Evolutionary conservation across 2,888 invertebrate genomes (phyloP).

Genomic region (Parthenolecanium corni): DNA sequence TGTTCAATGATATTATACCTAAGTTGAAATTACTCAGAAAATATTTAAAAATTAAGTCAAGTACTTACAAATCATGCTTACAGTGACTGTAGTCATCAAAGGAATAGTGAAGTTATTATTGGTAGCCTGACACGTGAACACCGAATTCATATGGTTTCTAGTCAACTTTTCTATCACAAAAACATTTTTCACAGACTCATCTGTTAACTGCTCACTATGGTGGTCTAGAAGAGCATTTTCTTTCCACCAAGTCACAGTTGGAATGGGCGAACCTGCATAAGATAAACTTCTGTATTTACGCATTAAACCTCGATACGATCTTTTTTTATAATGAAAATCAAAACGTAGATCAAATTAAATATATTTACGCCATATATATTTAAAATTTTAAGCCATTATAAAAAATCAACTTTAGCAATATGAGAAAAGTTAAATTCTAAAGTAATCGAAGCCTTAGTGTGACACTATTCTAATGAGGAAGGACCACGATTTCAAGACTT

Average conservation of each 20-base stretch:
- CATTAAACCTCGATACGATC: background rate
- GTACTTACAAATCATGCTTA: constrained; percentile 53
- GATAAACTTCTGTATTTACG: background rate
- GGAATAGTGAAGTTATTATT: constrained; percentile 58
- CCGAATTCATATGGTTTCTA: constrained; percentile 52
- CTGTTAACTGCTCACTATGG: constrained; percentile 46
- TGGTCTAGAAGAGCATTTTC: constrained; percentile 60
- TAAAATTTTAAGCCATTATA: too few relatives aligned
- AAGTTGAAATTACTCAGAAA: too few relatives aligned
- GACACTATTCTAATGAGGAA: too few relatives aligned
- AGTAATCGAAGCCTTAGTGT: too few relatives aligned
- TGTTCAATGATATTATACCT: too few relatives aligned
- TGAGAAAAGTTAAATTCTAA: too few relatives aligned
- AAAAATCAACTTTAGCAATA: too few relatives aligned
- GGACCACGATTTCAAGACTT: too few relatives aligned
- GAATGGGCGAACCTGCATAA: constrained; percentile 56
- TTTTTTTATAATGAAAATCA: background rate
- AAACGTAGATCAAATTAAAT: background rate
- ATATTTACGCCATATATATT: too few relatives aligned
- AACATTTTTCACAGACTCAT: constrained; percentile 31
- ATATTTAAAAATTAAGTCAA: too few relatives aligned
- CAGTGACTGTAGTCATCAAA: constrained; percentile 51
- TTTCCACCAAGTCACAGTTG: constrained; percentile 65
- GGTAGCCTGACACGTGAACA: constrained; percentile 59
- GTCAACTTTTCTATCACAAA: constrained; percentile 38